These are phyloP conservation scores for Jaculus jaculus DNA, from an alignment of 2,113 vertebrate genomes.

Conservation along the genomic window DNA sequence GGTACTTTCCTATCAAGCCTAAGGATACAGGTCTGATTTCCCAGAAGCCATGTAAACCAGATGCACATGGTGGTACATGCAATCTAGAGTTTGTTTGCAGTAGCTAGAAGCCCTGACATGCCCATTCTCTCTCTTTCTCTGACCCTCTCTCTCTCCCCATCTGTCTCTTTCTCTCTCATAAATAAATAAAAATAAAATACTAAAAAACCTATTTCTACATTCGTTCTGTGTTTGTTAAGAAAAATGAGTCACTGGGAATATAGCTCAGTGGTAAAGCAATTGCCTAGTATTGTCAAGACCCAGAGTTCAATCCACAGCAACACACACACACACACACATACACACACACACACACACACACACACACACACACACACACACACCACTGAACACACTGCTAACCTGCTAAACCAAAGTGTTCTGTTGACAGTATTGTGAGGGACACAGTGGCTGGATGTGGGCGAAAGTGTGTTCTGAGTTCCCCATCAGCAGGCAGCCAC, in stretches of 20 bases:
- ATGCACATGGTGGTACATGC: no score
- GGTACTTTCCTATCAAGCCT: no score
- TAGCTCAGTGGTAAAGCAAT: not conserved
- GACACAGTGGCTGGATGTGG: not conserved
- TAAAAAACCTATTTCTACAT: not conserved
- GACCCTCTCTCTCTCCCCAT: no score
- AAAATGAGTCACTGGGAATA: not conserved
- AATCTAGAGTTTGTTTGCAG: no score
- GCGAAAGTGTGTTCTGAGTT: not conserved
- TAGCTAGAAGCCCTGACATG: no score
- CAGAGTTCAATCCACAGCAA: not conserved
- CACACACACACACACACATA: not conserved
- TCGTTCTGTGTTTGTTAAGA: not conserved
- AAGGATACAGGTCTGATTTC: no score
- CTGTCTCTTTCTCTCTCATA: no score
- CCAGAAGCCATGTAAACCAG: no score
- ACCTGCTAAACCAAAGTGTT: not conserved
- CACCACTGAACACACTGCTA: not conserved
- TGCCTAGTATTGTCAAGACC: not conserved
- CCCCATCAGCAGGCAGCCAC: not conserved
- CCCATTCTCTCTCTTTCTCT: no score
- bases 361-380: not conserved
- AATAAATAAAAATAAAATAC: no score
- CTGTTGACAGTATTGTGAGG: not conserved
- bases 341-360: not conserved